These are phyloP conservation scores for Verasper variegatus DNA, from an alignment of 2,113 vertebrate species.

Conservation along the genomic window DNA sequence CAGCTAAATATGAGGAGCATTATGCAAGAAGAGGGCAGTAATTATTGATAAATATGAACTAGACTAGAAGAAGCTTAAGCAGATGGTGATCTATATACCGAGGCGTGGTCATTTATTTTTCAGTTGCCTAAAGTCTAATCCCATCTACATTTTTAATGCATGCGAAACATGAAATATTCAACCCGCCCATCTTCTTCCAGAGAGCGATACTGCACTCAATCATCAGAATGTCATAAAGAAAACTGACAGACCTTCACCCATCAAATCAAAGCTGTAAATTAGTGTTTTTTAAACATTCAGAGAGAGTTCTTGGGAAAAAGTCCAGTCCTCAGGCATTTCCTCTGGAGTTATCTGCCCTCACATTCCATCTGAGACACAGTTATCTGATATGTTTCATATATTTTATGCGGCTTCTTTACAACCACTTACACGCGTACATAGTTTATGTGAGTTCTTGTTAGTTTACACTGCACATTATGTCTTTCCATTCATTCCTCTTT, in stretches of 20 bases:
- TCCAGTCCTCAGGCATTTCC: conserved; percentile 79
- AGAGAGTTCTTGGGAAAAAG: conserved; percentile 44
- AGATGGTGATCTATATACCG: conserved; percentile 80
- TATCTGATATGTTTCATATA: conserved; percentile 70
- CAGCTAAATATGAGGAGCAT: conserved; percentile 11
- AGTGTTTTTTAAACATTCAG: conserved; percentile 26
- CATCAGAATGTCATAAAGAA: not conserved
- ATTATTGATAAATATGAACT: conserved; percentile 63
- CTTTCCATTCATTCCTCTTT: conserved; percentile 23
- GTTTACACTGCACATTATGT: conserved; percentile 1
- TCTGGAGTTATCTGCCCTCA: conserved; percentile 71
- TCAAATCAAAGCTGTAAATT: conserved; percentile 32
- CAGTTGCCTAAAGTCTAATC: conserved; percentile 57
- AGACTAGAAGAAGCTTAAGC: conserved; percentile 52
- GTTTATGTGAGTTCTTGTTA: conserved; percentile 13
- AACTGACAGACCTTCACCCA: not conserved
- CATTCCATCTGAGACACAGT: conserved; percentile 66
- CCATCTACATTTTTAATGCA: conserved; percentile 71
- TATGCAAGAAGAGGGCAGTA: conserved; percentile 41
- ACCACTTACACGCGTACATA: conserved; percentile 8
- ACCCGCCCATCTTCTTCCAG: not conserved
- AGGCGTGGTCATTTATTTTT: conserved; percentile 39
- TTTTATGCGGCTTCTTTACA: conserved; percentile 39
- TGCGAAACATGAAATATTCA: conserved; percentile 62
- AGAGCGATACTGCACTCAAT: not conserved